Conservation (phyloP, 2,113 vertebrate genomes). For the Sylvilagus bachmani region DNA sequence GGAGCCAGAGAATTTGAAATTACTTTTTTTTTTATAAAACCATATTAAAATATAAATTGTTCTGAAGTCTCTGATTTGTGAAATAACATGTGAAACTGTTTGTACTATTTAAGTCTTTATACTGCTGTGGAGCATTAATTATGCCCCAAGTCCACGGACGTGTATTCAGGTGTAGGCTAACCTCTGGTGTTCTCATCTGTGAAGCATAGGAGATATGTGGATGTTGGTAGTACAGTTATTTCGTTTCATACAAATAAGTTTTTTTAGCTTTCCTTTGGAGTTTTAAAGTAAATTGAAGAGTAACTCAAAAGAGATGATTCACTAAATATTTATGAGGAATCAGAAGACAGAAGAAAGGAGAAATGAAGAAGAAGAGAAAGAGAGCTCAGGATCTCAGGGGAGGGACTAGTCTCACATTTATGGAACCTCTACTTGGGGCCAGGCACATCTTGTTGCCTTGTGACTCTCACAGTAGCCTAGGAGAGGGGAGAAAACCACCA, state of each 20-base stretch:
- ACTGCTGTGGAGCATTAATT: constrained; percentile 69
- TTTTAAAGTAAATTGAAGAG: constrained; percentile 62
- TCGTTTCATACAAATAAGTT: not conserved
- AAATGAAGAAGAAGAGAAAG: constrained; percentile 24
- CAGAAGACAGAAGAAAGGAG: constrained; percentile 53
- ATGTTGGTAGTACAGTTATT: not conserved
- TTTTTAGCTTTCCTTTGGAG: constrained; percentile 57
- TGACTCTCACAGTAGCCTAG: not conserved
- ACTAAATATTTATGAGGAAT: constrained; percentile 63
- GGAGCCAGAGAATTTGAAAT: constrained; percentile 63
- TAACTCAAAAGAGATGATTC: constrained; percentile 21
- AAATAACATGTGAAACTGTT: constrained; percentile 69
- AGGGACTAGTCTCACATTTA: not conserved
- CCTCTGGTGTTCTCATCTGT: not conserved
- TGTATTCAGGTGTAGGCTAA: constrained; percentile 19
- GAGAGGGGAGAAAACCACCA: not conserved
- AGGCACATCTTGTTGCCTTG: not conserved
- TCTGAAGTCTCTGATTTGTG: constrained; percentile 75
- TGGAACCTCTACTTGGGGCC: not conserved
- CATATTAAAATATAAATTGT: constrained; percentile 77
- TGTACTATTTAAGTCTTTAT: constrained; percentile 69
- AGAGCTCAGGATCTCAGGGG: not conserved
- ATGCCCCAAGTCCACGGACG: not conserved
- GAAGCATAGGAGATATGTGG: not conserved
- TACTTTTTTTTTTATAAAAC: constrained; percentile 59